These are phyloP conservation scores for Drosophila prolongata DNA, from an alignment of 2,888 invertebrate genomes.

Conservation along the genomic window DNA sequence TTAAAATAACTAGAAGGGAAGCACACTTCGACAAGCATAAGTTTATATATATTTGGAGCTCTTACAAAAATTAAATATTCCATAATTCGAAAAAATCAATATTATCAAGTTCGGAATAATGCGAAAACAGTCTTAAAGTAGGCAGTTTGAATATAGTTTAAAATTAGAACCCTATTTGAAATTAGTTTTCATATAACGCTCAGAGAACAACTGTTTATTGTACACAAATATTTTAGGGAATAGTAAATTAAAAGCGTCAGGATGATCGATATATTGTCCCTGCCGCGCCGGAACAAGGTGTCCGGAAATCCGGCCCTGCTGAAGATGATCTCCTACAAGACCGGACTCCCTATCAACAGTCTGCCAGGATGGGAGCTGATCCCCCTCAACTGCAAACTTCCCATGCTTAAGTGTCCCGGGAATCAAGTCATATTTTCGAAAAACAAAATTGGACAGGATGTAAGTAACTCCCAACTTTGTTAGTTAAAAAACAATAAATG, in stretches of 20 bases:
- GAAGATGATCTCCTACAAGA: conserved; percentile 71
- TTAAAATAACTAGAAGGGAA: too few species aligned
- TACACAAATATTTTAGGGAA: not conserved
- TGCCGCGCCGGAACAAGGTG: conserved; percentile 73
- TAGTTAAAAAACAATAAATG: too few species aligned
- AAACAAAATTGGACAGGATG: conserved; percentile 83
- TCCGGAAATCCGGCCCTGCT: conserved; percentile 44
- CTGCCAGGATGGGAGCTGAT: conserved; percentile 83
- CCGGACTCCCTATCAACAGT: conserved; percentile 82
- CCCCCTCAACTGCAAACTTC: conserved; percentile 82
- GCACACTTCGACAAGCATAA: too few species aligned
- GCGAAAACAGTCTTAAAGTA: conserved; percentile 17
- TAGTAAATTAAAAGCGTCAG: conserved; percentile 21
- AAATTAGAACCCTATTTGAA: not conserved
- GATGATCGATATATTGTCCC: conserved; percentile 81
- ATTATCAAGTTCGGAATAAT: too few species aligned
- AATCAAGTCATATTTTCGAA: conserved; percentile 83
- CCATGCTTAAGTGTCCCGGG: conserved; percentile 83
- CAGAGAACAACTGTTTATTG: conserved; percentile 3
- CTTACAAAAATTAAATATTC: too few species aligned
- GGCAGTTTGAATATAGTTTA: conserved; percentile 10
- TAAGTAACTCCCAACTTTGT: conserved; percentile 42
- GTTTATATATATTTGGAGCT: too few species aligned
- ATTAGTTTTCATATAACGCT: not conserved
- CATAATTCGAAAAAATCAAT: too few species aligned